Conservation (phyloP, 2,113 vertebrate species). For the Chloropsis cyanopogon region DNA sequence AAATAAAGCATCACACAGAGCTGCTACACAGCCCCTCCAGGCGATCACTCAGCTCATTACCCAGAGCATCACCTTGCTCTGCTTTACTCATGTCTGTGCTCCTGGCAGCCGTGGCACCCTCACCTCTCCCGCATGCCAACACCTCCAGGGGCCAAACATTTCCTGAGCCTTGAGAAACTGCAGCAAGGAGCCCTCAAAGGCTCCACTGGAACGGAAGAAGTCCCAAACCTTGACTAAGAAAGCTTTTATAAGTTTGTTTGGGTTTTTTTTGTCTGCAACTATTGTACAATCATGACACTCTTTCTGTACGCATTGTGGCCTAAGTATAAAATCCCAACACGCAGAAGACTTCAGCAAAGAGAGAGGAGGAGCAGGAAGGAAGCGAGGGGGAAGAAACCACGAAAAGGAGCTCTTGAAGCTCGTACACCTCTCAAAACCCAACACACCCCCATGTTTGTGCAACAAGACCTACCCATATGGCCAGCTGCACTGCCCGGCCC, state of each 20-base stretch:
- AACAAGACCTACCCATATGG: conserved; percentile 46
- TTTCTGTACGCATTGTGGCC: rapidly evolving
- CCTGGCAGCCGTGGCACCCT: neutral
- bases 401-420: neutral
- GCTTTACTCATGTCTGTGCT: rapidly evolving
- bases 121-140: too few species aligned
- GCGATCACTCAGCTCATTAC: too few species aligned
- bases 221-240: rapidly evolving
- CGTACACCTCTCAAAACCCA: neutral
- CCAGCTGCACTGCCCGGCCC: neutral
- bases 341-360: neutral
- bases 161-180: neutral
- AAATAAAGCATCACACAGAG: neutral
- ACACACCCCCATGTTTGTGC: rapidly evolving
- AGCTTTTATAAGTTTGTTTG: rapidly evolving
- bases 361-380: too few species aligned
- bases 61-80: neutral
- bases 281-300: rapidly evolving
- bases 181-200: neutral
- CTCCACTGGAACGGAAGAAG: neutral
- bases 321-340: rapidly evolving
- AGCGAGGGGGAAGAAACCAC: neutral
- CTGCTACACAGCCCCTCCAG: rapidly evolving
- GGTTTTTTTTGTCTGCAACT: too few species aligned
- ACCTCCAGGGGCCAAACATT: neutral